A percentile compares a stretch with the other conserved stretches of the same genome.
Conservation (phyloP, 2,888 invertebrate genomes). For the Drosophila koepferae region DNA sequence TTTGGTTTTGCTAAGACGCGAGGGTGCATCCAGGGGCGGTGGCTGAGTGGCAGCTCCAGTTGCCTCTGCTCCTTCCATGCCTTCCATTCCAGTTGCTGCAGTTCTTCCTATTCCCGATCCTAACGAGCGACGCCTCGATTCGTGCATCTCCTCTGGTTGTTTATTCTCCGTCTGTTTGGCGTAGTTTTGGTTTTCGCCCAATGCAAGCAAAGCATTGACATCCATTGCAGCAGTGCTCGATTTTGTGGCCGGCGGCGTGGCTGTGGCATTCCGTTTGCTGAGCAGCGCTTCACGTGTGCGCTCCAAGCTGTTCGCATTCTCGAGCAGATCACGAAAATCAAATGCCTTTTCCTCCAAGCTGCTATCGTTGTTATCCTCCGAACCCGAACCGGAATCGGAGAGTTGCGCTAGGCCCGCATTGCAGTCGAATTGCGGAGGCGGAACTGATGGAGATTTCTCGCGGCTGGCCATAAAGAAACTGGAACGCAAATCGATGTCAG, state of each 20-base stretch:
- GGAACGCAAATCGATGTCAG: conserved; percentile 87
- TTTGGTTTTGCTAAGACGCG: conserved; percentile 79
- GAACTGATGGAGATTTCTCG: conserved; percentile 68
- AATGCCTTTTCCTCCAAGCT: conserved; percentile 74
- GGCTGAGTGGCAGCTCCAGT: conserved; percentile 53
- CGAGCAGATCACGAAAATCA: conserved; percentile 86
- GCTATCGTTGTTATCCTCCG: conserved; percentile 80
- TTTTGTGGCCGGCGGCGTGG: conserved; percentile 19
- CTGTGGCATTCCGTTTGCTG: conserved; percentile 61
- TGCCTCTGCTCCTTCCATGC: not conserved
- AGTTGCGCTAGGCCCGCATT: conserved; percentile 82
- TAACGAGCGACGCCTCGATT: conserved; percentile 16
- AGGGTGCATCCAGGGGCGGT: conserved; percentile 62
- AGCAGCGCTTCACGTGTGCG: conserved; percentile 86
- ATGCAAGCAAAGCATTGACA: conserved; percentile 88
- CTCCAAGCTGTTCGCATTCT: conserved; percentile 88
- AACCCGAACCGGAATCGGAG: conserved; percentile 82
- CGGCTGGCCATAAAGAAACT: conserved; percentile 85
- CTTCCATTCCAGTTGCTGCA: not conserved
- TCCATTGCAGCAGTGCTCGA: conserved; percentile 83
- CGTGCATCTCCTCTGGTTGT: not conserved
- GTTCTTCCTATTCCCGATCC: not conserved
- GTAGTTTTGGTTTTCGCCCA: conserved; percentile 86
- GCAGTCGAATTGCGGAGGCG: conserved; percentile 82
- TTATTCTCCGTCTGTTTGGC: conserved; percentile 35